Conservation (phyloP, 2,113 vertebrate species). For the Semicossyphus pulcher region DNA sequence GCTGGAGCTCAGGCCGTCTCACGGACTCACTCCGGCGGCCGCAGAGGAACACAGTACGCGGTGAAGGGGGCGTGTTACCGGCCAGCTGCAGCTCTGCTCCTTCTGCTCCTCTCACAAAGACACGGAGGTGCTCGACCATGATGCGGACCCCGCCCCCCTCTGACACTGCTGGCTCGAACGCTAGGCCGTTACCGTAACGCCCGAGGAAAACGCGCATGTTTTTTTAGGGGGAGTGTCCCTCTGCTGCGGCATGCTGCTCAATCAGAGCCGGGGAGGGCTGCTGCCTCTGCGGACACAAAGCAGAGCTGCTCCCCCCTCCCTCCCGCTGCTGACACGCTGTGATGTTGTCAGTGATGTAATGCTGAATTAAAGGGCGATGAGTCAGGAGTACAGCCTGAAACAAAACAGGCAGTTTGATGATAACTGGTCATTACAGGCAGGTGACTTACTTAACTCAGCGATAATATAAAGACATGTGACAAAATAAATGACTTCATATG, state of each 20-base stretch:
- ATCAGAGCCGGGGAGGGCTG: not conserved
- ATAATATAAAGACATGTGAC: too few species aligned
- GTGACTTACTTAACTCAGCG: not conserved
- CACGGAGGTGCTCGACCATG: not conserved
- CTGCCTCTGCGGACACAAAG: conserved; percentile 19
- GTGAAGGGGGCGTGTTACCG: not conserved
- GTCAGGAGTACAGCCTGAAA: not conserved
- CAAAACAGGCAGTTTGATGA: not conserved
- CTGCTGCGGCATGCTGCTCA: conserved; percentile 47
- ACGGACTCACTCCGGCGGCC: not conserved
- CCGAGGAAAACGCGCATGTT: not conserved
- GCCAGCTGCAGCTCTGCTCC: not conserved
- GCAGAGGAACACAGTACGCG: not conserved
- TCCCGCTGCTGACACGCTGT: not conserved
- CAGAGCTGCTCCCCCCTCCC: not conserved
- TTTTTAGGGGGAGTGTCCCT: conserved; percentile 58
- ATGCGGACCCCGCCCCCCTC: not conserved
- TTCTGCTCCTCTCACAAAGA: conserved; percentile 24
- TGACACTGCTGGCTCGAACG: not conserved
- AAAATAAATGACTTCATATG: too few species aligned
- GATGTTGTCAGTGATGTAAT: conserved; percentile 43
- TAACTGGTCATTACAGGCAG: not conserved
- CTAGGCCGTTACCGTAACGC: not conserved
- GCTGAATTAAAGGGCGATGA: conserved; percentile 4
- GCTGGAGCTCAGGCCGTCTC: not conserved